Percentiles rank a stretch among this genome's conserved stretches.
Evolutionary conservation across 2,113 vertebrate genomes (phyloP).

Genomic region (Spilogale gracilis): DNA sequence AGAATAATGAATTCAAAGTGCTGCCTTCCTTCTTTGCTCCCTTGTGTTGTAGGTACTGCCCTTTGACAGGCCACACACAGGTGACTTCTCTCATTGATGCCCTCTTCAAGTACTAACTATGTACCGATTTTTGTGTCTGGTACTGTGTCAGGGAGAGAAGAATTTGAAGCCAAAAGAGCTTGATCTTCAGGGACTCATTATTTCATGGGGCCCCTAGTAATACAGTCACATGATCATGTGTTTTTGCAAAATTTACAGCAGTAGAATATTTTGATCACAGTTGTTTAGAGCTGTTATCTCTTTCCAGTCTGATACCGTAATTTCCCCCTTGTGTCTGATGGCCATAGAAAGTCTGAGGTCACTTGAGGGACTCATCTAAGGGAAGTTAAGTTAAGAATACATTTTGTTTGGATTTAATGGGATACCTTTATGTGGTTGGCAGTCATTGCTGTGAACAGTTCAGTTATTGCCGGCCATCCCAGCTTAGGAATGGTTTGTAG

Average conservation of each 20-base stretch:
- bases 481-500: not conserved
- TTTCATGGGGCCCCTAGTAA: not conserved
- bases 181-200: not conserved
- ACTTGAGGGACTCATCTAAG: not conserved
- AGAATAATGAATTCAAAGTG: not conserved
- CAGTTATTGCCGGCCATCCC: not conserved
- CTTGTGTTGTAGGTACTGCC: not conserved
- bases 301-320: not conserved
- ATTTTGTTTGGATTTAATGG: not conserved
- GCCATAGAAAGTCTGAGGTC: not conserved
- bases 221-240: not conserved
- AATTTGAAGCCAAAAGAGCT: not conserved
- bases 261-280: not conserved
- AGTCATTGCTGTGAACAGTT: conserved; percentile 37
- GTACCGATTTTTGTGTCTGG: not conserved
- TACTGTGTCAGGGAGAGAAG: not conserved
- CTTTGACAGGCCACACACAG: not conserved
- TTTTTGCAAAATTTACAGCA: conserved; percentile 47
- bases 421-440: not conserved
- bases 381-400: not conserved
- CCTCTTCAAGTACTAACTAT: not conserved
- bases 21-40: not conserved
- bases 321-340: not conserved
- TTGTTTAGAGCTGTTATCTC: not conserved
- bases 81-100: not conserved